Evolutionary conservation across 2,113 vertebrate species (phyloP), one percentile per base, ranked within the genome.

Genomic region (Limanda limanda): DNA sequence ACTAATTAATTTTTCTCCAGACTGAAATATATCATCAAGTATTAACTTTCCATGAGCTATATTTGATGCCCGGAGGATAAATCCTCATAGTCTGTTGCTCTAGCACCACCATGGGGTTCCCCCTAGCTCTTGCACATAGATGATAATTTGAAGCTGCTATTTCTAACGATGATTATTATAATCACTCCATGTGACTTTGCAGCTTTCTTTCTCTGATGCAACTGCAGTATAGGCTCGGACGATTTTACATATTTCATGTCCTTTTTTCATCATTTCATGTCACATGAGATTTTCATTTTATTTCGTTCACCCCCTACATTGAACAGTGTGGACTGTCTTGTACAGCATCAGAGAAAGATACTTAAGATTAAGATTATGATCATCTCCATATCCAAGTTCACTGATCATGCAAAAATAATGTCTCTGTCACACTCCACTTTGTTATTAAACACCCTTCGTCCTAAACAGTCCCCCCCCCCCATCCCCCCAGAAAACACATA

Each of bases 401-500:
- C 31, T 56, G 51, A 42, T 25, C 2, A 25, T 51, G 25, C 48
- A 31, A 14, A 47, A 47, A 47, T 47, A 4, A 47, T 17, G 12
- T 47, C 45, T 47, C 45, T 47, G 45, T 47, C 15, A 47, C 10
- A 9, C 35, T 37, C 35, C 35, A 37, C 35, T 37, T 37, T 37
- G 35, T 37, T 5, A 37, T 37, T 37, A 9, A 37, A 37, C 35
- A 12, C 51, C 42, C 24, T 9, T 52, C 13, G 3, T 15, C 42
- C 42, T 12, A 2, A 11, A 0, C 25, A 68, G 62, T 31, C 18
- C 21, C 51, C 40, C 31, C 69, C 48, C 24, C 58, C 40, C 40
- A 2, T 3, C 25, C 25, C 25, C 25, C 25, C 25, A 61, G 64
- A 57, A 57, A 73, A 74, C 78, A 86, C 82, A 89, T 59, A 69